Base-by-base conservation (phyloP, 2,797 vertebrate species). In the Pipistrellus pipistrellus region DNA sequence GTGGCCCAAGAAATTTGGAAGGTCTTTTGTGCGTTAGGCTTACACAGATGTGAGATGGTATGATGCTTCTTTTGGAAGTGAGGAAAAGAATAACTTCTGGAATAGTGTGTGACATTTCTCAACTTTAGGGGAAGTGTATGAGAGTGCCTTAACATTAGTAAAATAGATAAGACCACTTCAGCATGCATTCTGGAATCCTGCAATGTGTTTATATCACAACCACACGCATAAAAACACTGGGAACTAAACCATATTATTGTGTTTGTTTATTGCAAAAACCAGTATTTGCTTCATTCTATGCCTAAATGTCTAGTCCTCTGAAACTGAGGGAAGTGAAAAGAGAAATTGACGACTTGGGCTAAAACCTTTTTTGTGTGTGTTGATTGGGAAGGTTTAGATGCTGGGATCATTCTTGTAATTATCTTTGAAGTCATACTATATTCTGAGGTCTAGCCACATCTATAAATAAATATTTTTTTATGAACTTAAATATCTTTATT, bases 401-500 rank as follows among this genome's bases (percentile, higher is more conserved):
- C 41, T 17, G 41, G 35, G 17, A 23, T 81, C 27, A 71, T 88
- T 81, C 64, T 94, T 41, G 30, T 48, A 53, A 62, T 93, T 91
- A 73, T 41, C 20, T 90, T 91, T 69, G 38, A 21, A 72, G 68
- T 83, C 25, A 62, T 64, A 77, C 59, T 80, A 48, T 86, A 35
- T 93, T 87, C 32, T 68, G 46, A 90, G 85, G 55, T 18, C 12
- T 71, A 66, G 38, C 89, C 68, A 73, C 46, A 81, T 68, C 68
- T 90, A 15, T 84, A 89, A 53, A 82, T 87, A 78, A 53, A 62
- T 87, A 48, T 38, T 88, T 78, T 95, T 76, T 93, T 41, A 48
- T 91, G 72, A 95, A 89, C 44, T 81, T 91, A 72, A 85, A 4
- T 48, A 66, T 83, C 27, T 90, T 85, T 80, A 75, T 92, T 89